Base-by-base conservation (phyloP, 2,113 vertebrate species). In the Charadrius vociferus region DNA sequence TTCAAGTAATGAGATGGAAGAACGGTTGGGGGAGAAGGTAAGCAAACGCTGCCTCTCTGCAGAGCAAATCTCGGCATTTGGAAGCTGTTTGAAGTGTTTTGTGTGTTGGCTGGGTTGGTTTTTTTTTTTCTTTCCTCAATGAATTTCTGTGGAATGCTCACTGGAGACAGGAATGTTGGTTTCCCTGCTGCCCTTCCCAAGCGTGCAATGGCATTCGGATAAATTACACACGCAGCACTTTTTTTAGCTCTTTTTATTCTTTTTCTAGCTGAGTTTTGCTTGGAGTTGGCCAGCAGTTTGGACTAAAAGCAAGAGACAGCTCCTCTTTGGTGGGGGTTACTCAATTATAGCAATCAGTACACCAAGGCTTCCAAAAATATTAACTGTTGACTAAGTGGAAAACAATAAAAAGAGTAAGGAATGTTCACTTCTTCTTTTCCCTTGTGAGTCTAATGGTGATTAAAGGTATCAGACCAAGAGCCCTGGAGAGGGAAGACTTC, bases 91-190 rank as follows among this genome's bases (percentile, higher is more conserved):
- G 50, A 66, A 83, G 78, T 58, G 41, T 47, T 95, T 24, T 61
- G 30, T 52, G 58, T 59, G 73, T 39, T 72, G 62, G 36, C 67
- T 87, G 49, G 8, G 43, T 36, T n/a, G 61, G 12, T 41, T 50
- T 27, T 66, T 67, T 59, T 89, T 53, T 7, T 11, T 7, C 47
- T 78, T 56, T 58, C 75, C 86, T 91, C 89, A 55, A 55, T 78
- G 94, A 59, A 62, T 94, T 89, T 91, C 96, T 94, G 89, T 89
- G 95, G 94, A 89, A 96, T 91, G 96, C 94, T 96, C 86, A 36
- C n/a, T 87, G 89, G 93, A 95, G 93, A 82, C 86, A 91, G 93
- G 93, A 97, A 97, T 95, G 93, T 94, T 93, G 94, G 86, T 94
- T 96, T 94, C 84, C 71, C 95, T 59, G 80, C 91, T 89, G 91